Evolutionary conservation across 2,797 vertebrate genomes (phyloP).

Genomic region (Urocyon cinereoargenteus): DNA sequence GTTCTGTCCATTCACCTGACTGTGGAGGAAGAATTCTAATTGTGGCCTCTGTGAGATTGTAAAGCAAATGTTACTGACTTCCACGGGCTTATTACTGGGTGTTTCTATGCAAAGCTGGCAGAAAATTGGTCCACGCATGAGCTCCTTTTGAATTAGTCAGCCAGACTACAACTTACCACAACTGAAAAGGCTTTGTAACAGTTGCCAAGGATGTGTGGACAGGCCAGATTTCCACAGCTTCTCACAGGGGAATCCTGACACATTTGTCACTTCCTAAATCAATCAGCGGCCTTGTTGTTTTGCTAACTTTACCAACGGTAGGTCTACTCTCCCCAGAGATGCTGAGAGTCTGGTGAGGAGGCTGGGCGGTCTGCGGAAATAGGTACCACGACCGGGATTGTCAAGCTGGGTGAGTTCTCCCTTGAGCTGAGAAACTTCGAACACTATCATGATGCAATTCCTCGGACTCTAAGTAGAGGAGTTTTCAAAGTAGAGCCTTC

Average conservation of each 20-base stretch:
- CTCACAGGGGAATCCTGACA: constrained; percentile 52
- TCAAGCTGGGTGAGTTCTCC: neutral
- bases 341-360: neutral
- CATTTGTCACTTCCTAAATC: constrained; percentile 67
- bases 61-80: constrained; percentile 62
- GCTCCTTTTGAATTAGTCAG: constrained; percentile 67
- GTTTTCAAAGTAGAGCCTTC: constrained; percentile 47
- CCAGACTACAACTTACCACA: constrained; percentile 56
- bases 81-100: constrained; percentile 33
- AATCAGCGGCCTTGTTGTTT: constrained; percentile 58
- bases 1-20: neutral
- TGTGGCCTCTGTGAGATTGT: constrained; percentile 20
- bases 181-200: constrained; percentile 39
- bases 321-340: constrained; percentile 19
- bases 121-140: constrained; percentile 56
- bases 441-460: neutral
- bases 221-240: constrained; percentile 66
- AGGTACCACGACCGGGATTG: neutral
- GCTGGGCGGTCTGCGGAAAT: neutral
- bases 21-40: constrained; percentile 19
- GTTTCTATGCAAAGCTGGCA: constrained; percentile 69
- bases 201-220: constrained; percentile 72
- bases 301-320: constrained; percentile 44
- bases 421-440: constrained; percentile 46
- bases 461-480: constrained; percentile 22